phyloP scores from a whole-genome alignment of 2,113 vertebrate genomes.

The Scomber scombrus region DNA sequence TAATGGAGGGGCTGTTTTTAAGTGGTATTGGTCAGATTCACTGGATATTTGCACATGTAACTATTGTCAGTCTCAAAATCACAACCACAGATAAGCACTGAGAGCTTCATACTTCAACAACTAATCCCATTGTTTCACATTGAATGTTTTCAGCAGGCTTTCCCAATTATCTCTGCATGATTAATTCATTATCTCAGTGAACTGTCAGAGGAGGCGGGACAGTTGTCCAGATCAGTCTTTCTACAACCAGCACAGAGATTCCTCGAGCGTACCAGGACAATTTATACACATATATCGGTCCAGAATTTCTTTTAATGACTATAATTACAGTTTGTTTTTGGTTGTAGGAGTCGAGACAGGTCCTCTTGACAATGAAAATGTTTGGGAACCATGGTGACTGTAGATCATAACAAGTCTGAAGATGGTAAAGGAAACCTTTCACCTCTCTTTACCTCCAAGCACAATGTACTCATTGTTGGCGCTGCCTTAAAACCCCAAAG shows the following conservation, averaged over 20 bases:
- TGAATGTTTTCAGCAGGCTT: neutral
- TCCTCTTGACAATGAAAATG: constrained; percentile 8
- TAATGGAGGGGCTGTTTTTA: neutral
- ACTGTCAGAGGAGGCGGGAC: neutral
- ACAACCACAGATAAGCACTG: neutral
- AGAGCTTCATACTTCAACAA: neutral
- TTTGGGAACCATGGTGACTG: constrained; percentile 16
- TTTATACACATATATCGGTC: neutral
- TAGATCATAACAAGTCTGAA: constrained; percentile 40
- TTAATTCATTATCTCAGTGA: neutral
- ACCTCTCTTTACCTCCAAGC: constrained; percentile 41
- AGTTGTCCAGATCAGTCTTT: neutral
- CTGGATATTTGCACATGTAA: neutral
- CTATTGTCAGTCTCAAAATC: neutral
- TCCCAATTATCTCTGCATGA: constrained; percentile 3
- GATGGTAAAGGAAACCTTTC: constrained; percentile 54
- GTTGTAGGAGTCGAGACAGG: neutral
- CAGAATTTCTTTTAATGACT: neutral
- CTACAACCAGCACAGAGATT: neutral
- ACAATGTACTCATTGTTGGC: constrained; percentile 74
- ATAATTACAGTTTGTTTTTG: neutral
- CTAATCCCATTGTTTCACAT: neutral
- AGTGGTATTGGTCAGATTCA: neutral
- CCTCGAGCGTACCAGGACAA: neutral
- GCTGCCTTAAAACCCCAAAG: constrained; percentile 47